Evolutionary conservation across 2,797 vertebrate species (phyloP), one percentile per base, ranked within the genome.

Genomic region (Tiaroga cobitis): DNA sequence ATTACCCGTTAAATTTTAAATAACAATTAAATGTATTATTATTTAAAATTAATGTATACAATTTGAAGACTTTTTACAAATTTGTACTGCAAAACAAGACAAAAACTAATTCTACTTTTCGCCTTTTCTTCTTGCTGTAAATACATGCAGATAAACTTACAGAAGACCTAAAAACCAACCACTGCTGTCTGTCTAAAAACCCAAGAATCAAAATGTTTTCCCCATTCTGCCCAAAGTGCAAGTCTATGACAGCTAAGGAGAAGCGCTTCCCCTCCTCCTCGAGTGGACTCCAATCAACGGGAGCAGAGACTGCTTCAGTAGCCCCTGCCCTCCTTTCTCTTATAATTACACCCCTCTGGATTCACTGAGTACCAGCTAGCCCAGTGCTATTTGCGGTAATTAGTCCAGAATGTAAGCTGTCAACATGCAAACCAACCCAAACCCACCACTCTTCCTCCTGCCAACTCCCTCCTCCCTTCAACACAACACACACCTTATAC

Each of bases 321-420:
- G 87, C 86, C 80, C 92, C 93, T 94, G 94, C 93, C 94, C 94
- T 93, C 87, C 89, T 93, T 92, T 96, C 95, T 93, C 92, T 92
- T 93, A 94, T 95, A 93, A 92, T 78, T 81, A 93, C 93, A 92
- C 91, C 95, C 94, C 94, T 89, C 92, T 93, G 94, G 93, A 95
- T 90, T 92, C 93, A 92, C 91, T 86, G 63, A 91, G 91, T 92
- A 93, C 92, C 92, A 94, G 93, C 91, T 89, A 93, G 92, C 92
- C 92, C 89, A 87, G 83, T 92, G 89, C 93, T 93, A 91, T 95
- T 93, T 94, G 91, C 37, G 85, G 91, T 95, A 95, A 95, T 95
- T 95, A 96, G 93, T 93, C 90, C 90, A 93, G 92, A 95, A 95
- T 94, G 92, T 92, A 92, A 93, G 93, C 93, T 94, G 95, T 95